Evolutionary conservation across 2,888 invertebrate genomes (phyloP).

Genomic region (Hirtodrosophila confusa): DNA sequence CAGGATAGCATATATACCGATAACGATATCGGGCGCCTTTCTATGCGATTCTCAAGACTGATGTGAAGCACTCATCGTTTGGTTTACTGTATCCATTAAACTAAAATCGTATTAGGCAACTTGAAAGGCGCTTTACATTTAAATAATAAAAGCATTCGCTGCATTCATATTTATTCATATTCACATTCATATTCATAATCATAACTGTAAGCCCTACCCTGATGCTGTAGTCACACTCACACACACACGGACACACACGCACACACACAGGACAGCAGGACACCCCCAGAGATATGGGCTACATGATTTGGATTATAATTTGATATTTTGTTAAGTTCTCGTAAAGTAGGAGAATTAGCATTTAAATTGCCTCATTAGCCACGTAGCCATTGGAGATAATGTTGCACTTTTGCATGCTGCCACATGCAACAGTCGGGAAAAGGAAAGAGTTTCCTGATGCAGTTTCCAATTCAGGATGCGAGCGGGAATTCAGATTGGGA

Average conservation of each 20-base stretch:
- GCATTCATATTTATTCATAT: constrained; percentile 38
- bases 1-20: no score
- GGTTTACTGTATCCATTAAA: constrained; percentile 16
- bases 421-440: constrained; percentile 30
- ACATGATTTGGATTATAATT: constrained; percentile 69
- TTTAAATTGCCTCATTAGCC: constrained; percentile 73
- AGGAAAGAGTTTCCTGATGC: constrained; percentile 1
- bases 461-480: no score
- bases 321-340: constrained; percentile 60
- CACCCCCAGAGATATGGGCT: constrained; percentile 24
- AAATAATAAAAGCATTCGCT: constrained; percentile 36
- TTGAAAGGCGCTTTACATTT: constrained; percentile 32
- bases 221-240: constrained; percentile 43
- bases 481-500: constrained; percentile 18
- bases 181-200: constrained; percentile 41
- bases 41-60: constrained; percentile 17
- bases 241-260: neutral
- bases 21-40: neutral
- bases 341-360: constrained; percentile 61
- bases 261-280: constrained; percentile 15
- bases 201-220: constrained; percentile 49
- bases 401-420: constrained; percentile 35
- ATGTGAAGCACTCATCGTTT: constrained; percentile 3
- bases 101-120: constrained; percentile 49
- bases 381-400: constrained; percentile 4